A percentile compares a stretch with the other conserved stretches of the same genome.
Conservation (phyloP, 2,888 invertebrate species). For the Beris morrisii region DNA sequence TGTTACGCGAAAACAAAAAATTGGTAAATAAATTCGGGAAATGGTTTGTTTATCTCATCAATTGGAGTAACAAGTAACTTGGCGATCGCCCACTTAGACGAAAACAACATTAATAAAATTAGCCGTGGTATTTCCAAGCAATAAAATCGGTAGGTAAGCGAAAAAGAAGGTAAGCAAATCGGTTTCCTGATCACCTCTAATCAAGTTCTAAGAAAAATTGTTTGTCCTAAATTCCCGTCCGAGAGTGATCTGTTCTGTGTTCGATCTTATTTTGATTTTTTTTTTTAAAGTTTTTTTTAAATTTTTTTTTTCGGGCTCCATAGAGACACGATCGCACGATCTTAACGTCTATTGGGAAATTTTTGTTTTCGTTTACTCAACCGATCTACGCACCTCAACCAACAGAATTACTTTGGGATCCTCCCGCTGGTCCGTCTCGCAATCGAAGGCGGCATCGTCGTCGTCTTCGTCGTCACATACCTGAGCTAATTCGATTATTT, state of each 20-base stretch:
- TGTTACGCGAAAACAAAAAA: not conserved
- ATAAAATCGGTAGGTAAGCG: not conserved
- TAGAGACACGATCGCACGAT: no score
- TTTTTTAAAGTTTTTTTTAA: no score
- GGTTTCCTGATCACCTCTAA: not conserved
- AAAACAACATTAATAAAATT: no score
- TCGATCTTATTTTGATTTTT: no score
- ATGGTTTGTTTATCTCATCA: constrained; percentile 29
- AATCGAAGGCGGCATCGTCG: not conserved
- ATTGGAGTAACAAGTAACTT: constrained; percentile 24
- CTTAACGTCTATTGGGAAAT: no score
- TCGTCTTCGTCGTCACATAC: constrained; percentile 27
- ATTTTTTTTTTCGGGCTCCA: no score
- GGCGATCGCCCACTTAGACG: constrained; percentile 17
- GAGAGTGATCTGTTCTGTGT: no score
- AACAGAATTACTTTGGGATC: not conserved
- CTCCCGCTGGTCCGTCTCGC: not conserved
- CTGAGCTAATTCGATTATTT: constrained; percentile 28
- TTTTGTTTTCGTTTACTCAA: no score
- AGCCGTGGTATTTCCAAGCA: no score
- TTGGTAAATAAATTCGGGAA: constrained; percentile 27
- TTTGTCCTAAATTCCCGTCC: no score
- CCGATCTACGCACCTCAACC: no score
- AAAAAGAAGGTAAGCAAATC: constrained; percentile 3
- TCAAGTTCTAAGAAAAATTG: not conserved